phyloP scores from a whole-genome alignment of 2,888 invertebrate genomes.

The Nymphalis urticae region DNA sequence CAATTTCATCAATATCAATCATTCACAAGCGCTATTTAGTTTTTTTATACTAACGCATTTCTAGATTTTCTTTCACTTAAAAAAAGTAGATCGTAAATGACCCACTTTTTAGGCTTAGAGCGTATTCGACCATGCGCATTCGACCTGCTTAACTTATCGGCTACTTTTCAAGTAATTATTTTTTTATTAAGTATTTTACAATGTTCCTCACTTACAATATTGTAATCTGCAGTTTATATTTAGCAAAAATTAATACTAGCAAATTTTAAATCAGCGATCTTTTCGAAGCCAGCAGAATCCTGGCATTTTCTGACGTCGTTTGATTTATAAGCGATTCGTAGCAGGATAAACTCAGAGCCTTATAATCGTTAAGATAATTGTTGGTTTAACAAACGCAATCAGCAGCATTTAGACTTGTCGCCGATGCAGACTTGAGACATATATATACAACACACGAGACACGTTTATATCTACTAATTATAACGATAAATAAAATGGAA shows the following conservation, averaged over 20 bases:
- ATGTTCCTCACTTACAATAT: constrained; percentile 32
- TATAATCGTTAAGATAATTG: constrained; percentile 69
- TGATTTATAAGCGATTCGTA: constrained; percentile 73
- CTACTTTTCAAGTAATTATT: not conserved
- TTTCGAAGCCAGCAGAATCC: constrained; percentile 48
- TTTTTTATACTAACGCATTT: too few species aligned
- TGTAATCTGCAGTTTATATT: constrained; percentile 39
- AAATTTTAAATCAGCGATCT: constrained; percentile 57
- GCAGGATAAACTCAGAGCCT: constrained; percentile 55
- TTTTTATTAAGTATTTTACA: constrained; percentile 11
- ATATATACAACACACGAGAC: not conserved
- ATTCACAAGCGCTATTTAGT: too few species aligned
- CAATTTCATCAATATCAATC: too few species aligned
- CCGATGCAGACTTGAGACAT: constrained; percentile 14
- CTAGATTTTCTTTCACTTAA: too few species aligned
- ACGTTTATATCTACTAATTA: not conserved
- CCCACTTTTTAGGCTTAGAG: too few species aligned
- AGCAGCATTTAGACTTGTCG: constrained; percentile 10
- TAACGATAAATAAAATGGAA: not conserved
- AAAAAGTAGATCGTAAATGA: too few species aligned
- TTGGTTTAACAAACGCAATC: constrained; percentile 64
- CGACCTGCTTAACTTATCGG: too few species aligned
- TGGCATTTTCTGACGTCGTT: constrained; percentile 44
- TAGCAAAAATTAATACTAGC: constrained; percentile 52
- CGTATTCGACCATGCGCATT: too few species aligned